A percentile compares a stretch with the other conserved stretches of the same genome.
Conservation (phyloP, 2,113 vertebrate species). For the Phylloscopus whistleri region DNA sequence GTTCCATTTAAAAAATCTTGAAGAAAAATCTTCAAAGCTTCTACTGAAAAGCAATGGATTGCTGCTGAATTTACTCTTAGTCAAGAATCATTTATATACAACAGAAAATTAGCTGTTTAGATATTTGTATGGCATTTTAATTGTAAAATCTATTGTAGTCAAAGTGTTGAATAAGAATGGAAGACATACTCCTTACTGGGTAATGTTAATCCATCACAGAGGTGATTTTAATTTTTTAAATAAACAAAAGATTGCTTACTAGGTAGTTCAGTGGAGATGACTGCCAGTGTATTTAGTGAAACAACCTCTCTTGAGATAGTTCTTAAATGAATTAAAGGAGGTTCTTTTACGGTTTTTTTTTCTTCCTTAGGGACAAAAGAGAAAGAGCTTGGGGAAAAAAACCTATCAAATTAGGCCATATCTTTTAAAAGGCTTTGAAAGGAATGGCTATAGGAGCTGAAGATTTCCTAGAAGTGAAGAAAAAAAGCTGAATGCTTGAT, state of each 20-base stretch:
- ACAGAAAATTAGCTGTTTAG: not conserved
- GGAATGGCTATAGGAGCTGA: not conserved
- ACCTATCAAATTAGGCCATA: accelerated
- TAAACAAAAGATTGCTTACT: not conserved
- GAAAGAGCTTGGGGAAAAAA: not conserved
- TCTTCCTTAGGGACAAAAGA: not conserved
- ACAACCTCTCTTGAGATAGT: not conserved
- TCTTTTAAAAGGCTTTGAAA: not conserved
- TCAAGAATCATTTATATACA: not conserved
- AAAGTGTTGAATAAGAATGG: not conserved
- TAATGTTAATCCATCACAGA: not conserved
- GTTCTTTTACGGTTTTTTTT: not conserved
- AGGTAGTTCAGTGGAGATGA: not conserved
- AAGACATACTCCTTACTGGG: not conserved
- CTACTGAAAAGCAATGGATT: not conserved
- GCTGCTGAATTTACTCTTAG: not conserved
- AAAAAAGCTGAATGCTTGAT: not conserved
- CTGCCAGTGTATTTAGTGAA: not conserved
- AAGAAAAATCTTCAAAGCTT: not conserved
- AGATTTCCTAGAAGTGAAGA: not conserved
- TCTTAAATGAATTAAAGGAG: not conserved
- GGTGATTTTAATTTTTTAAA: not conserved
- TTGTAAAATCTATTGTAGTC: not conserved
- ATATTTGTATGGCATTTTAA: not conserved
- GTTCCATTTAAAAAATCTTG: not conserved